Base-by-base conservation (phyloP, 2,888 invertebrate genomes). In the Microplitis manilae region DNA sequence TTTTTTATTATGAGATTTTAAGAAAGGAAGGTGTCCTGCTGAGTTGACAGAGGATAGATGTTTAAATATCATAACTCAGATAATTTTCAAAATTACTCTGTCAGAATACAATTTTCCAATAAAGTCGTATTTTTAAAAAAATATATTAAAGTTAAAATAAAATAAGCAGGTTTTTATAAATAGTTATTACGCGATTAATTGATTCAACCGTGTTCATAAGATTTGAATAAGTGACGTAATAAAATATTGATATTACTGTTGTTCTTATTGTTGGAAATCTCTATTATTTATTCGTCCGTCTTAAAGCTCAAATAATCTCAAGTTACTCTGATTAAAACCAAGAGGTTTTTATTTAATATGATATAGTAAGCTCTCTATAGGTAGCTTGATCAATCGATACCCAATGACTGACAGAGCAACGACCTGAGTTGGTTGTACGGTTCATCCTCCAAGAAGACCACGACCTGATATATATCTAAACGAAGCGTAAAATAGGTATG, bases 11-110 rank as follows among this genome's bases (percentile, higher is more conserved):
- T 50, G 50, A 50, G 2, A 50, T 50, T 5, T 50, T 41, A 60
- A 72, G 72, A 6, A 64, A 6, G 70, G 39, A 61, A 61, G 72
- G 62, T 9, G 77, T 67, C 50, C 40, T 59, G 71, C 69, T 41
- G 77, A 69, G 79, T 73, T 79, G 75, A 80, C 77, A 73, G 72
- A 67, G 79, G 73, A 78, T 78, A 72, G 77, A 75, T 69, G 77
- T 72, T 38, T 50, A 13, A 70, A 30, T 70, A 77, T 77, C 70
- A 75, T 38, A 30, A 50, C n/a, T 59, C 60, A 13, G 59, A 20
- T n/a, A 20, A 62, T 2, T 62, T 20, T 1, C 1, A 5, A 13
- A 50, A 50, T 13, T 13, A 50, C 13, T 1, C 2, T 15, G 20
- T 41, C 41, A 20, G 20, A 41, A 68, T 40, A 30, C 30, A 17